Conservation (phyloP, 2,797 vertebrate species). For the Cetoscarus ocellatus region DNA sequence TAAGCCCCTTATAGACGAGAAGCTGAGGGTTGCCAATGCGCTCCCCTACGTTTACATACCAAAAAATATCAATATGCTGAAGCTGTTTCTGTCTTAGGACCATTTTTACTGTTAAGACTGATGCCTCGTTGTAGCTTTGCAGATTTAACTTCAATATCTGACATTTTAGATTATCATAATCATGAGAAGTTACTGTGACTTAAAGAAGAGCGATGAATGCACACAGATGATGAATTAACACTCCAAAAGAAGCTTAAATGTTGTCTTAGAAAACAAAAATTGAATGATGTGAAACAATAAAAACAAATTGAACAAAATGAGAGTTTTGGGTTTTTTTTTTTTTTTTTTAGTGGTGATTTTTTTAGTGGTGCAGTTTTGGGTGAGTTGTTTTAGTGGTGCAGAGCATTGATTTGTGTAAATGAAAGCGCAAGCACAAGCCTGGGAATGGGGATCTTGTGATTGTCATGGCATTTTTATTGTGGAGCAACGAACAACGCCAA, state of each 20-base stretch:
- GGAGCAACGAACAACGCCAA: too few relatives aligned
- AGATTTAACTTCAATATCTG: background rate
- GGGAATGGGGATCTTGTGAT: too few relatives aligned
- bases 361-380: too few relatives aligned
- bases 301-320: background rate
- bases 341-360: background rate
- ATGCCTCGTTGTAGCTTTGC: conserved; percentile 4
- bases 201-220: conserved; percentile 16
- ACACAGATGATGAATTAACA: conserved; percentile 1
- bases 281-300: conserved; percentile 19
- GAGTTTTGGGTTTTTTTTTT: background rate
- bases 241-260: conserved; percentile 23
- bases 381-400: too few relatives aligned
- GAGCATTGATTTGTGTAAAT: too few relatives aligned
- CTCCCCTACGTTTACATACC: conserved; percentile 53
- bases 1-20: conserved; percentile 23
- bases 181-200: conserved; percentile 9
- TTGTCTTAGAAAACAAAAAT: conserved; percentile 1
- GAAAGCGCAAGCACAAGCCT: too few relatives aligned
- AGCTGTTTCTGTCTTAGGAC: conserved; percentile 45
- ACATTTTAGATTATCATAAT: background rate
- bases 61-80: conserved; percentile 38
- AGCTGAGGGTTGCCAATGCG: conserved; percentile 15
- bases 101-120: conserved; percentile 40
- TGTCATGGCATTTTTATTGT: too few relatives aligned